Evolutionary conservation across 2,888 invertebrate genomes (phyloP).

Genomic region (Phorcus lineatus): DNA sequence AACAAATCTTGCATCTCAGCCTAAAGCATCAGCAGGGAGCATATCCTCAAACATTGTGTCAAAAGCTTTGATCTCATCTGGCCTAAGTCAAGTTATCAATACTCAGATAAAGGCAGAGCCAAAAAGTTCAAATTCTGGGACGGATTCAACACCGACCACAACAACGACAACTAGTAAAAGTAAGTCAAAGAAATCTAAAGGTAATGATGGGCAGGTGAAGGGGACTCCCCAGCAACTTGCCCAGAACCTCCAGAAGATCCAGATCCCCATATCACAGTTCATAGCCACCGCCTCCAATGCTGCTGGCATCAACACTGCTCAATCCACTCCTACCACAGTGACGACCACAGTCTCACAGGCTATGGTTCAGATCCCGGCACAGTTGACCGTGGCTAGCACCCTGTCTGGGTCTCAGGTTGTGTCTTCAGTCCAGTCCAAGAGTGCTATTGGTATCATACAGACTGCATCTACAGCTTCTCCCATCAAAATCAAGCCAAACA

Average conservation of each 20-base stretch:
- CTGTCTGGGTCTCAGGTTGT: conserved; percentile 29
- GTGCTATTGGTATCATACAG: conserved; percentile 23
- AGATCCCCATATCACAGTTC: conserved; percentile 67
- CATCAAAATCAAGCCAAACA: conserved; percentile 4
- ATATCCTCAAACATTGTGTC: conserved; percentile 29
- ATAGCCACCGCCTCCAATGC: conserved; percentile 12
- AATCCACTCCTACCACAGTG: conserved; percentile 38
- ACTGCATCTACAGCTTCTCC: conserved; percentile 10
- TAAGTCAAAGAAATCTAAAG: neutral
- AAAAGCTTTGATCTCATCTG: conserved; percentile 32
- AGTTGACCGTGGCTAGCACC: conserved; percentile 31
- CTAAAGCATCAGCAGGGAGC: neutral
- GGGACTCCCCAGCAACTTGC: conserved; percentile 43
- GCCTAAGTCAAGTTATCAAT: conserved; percentile 27
- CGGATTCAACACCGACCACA: neutral
- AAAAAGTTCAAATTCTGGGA: neutral
- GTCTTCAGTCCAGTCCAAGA: conserved; percentile 31
- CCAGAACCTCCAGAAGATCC: conserved; percentile 77
- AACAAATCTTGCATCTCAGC: neutral
- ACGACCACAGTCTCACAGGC: conserved; percentile 61
- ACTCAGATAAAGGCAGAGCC: conserved; percentile 14
- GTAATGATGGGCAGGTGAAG: neutral
- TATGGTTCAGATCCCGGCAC: conserved; percentile 34
- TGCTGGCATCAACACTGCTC: conserved; percentile 34
- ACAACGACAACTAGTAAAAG: neutral